Conservation (phyloP, 2,797 vertebrate species). For the Sardinella longiceps region DNA sequence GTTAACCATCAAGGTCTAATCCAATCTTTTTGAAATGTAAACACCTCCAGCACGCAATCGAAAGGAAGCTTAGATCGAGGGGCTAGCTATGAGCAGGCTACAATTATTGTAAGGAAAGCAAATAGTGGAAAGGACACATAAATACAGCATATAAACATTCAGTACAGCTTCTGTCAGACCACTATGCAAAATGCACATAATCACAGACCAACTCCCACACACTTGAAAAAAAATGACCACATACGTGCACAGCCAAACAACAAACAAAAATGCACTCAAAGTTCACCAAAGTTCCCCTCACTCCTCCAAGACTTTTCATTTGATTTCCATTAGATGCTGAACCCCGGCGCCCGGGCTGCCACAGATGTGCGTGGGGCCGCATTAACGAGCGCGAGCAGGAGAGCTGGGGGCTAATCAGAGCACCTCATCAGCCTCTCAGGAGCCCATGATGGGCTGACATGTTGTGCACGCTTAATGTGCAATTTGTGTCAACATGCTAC, state of each 20-base stretch:
- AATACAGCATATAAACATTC: background rate
- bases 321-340: background rate
- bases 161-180: background rate
- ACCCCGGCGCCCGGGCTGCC: background rate
- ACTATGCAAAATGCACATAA: background rate
- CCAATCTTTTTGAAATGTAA: too few relatives aligned
- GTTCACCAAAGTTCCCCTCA: background rate
- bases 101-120: background rate
- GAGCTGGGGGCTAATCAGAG: background rate
- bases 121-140: background rate
- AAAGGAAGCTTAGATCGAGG: too few relatives aligned
- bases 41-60: too few relatives aligned
- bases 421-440: constrained; percentile 2
- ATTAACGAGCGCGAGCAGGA: background rate
- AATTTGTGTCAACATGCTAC: constrained; percentile 21
- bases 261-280: background rate
- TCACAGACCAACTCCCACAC: background rate
- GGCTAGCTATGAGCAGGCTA: too few relatives aligned
- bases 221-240: background rate
- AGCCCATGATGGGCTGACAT: background rate
- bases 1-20: too few relatives aligned
- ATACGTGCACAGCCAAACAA: background rate
- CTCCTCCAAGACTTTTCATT: background rate
- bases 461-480: background rate
- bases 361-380: background rate